Evolutionary conservation across 2,113 vertebrate genomes (phyloP), one percentile per base, ranked within the genome.

Genomic region (Camelus dromedarius): DNA sequence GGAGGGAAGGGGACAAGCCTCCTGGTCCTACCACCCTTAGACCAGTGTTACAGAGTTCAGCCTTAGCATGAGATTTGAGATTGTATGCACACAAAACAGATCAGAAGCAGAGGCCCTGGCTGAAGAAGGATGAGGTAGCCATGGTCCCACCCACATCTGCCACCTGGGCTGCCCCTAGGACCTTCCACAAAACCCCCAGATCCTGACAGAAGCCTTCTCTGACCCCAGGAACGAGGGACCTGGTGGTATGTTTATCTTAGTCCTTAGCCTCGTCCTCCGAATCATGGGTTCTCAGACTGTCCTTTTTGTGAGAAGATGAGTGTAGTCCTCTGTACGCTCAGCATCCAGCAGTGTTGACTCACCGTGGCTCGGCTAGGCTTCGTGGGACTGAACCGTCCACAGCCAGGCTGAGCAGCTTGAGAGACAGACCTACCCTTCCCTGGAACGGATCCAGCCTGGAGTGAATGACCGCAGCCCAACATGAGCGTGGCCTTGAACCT

Each of bases 181-280:
- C 30, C 77, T 48, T 28, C 38, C 62, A 26, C 38, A 10, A 60
- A 67, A 20, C 28, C 35, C 18, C 18, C 0, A 0, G 5, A 26
- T 48, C 46, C 60, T 20, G 66, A 76, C 64, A 30, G n/a, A 35
- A 5, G 6, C 32, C 62, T 19, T 52, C n/a, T 11, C 28, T 56
- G 93, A 38, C 80, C 66, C 35, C 73, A 42, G 72, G 12, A 79
- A 56, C 1, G 2, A 4, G 52, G 32, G 6, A 0, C 13, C 60
- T 52, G 16, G 62, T 38, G 0, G 5, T 24, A 0, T 2, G 2
- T 16, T 26, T 5, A 0, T 30, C 89, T 28, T 2, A 9, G 8
- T 28, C 42, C n/a, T 19, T 38, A 28, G 81, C 28, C 1, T 12
- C 30, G 35, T 54, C 42, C 38, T 24, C 66, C 1, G 0, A 35